Base-by-base conservation (phyloP, 2,888 invertebrate species). In the Plebejus melissa region DNA sequence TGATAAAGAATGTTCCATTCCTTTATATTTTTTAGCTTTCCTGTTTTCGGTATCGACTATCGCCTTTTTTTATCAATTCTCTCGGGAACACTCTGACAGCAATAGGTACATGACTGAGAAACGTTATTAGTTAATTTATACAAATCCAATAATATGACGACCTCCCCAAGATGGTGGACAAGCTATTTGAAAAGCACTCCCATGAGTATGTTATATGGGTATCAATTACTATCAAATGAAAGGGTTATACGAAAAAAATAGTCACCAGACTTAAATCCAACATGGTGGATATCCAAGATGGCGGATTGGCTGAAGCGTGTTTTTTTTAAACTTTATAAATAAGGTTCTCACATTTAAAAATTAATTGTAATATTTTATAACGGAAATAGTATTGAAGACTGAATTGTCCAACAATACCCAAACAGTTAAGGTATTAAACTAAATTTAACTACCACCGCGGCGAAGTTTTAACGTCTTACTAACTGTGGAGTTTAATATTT, bases 401-500 rank as follows among this genome's bases (percentile, higher is more conserved):
- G 13, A 65, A 65, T 13, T 65, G 32, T 65, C 13, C 32, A 65
- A 65, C 32, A 65, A 65, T 13, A 65, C 65, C 65, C 13, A 65
- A 32, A 65, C 3, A 65, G 32, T 65, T 65, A 32, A 32, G 32
- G 32, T 7, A 36, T 69, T 69, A 69, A 69, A 38, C 69, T 70
- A 16, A 69, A 69, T 41, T 70, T n/a, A 70, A 70, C 70, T 70
- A 70, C 22, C 6, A 41, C 2, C 32, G 32, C 69, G 41, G 41
- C 5, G 41, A 70, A 70, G 70, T 41, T 41, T 22, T 41, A 70
- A 70, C 38, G 41, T 41, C n/a, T 70, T 41, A n/a, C 69, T 7
- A 36, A 65, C 65, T 65, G 65, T 4, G 65, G 13, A 36, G 65
- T 65, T 65, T 65, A 65, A 65, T 65, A 36, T 65, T 65, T 65